phyloP scores from a whole-genome alignment of 2,113 vertebrate genomes.

The Gambusia affinis region DNA sequence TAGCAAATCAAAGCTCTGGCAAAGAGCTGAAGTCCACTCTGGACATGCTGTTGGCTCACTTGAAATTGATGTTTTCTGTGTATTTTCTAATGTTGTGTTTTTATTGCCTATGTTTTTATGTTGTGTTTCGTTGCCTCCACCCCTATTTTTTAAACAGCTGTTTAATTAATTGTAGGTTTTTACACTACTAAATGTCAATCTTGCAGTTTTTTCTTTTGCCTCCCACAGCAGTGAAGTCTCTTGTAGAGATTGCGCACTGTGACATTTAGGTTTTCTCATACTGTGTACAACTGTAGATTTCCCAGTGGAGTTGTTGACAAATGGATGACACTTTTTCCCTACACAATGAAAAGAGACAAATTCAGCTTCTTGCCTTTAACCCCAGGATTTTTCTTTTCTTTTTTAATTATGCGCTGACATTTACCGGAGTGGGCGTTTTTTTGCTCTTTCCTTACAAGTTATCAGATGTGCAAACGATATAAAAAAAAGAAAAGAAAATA shows the following conservation, averaged over 20 bases:
- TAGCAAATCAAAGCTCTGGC: too few relatives aligned
- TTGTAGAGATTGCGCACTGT: neutral
- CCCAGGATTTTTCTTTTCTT: neutral
- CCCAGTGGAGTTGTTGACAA: conserved; percentile 25
- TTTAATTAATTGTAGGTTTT: neutral
- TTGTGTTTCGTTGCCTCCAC: neutral
- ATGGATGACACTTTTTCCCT: conserved; percentile 2
- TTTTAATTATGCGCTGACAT: conserved; percentile 51
- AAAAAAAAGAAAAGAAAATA: neutral
- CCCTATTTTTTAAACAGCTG: neutral
- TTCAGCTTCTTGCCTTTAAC: conserved; percentile 17
- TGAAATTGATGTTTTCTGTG: neutral
- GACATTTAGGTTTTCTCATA: conserved; percentile 4
- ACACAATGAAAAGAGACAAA: conserved; percentile 3
- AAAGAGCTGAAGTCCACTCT: too few relatives aligned
- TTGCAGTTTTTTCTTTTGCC: neutral
- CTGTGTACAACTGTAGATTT: neutral
- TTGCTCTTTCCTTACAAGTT: conserved; percentile 30
- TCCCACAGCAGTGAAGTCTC: neutral
- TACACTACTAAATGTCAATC: neutral
- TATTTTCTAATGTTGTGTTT: neutral
- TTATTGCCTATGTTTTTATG: too few relatives aligned
- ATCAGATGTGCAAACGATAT: conserved; percentile 34
- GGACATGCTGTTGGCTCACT: too few relatives aligned
- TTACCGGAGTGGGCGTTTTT: conserved; percentile 46